These are phyloP conservation scores for Mythimna ferrago DNA, from an alignment of 2,888 invertebrate genomes.

Conservation along the genomic window DNA sequence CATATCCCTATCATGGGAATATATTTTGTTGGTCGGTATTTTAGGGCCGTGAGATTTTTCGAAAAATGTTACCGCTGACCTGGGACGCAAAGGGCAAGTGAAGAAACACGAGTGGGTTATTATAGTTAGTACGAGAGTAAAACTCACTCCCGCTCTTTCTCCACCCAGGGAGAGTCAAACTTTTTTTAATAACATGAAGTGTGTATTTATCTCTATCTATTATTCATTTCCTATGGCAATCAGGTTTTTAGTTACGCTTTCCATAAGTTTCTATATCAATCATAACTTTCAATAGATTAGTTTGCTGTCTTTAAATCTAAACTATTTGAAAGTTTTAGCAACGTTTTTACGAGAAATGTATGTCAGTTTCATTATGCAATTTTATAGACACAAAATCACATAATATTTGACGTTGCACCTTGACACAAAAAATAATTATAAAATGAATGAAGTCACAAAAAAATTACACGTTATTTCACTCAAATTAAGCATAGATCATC, in stretches of 20 bases:
- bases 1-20: no score
- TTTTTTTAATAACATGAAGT: no score
- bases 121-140: no score
- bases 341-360: constrained; percentile 1
- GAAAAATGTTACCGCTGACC: no score
- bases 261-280: background rate
- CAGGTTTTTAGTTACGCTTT: constrained; percentile 11
- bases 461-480: background rate
- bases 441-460: background rate
- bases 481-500: constrained; percentile 8
- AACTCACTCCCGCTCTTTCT: no score
- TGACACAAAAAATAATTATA: constrained; percentile 5
- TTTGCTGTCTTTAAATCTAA: no score
- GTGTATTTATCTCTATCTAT: no score
- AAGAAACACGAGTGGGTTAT: no score
- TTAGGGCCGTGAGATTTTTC: no score
- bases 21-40: no score
- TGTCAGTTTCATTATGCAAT: constrained; percentile 1
- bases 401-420: background rate
- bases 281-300: background rate
- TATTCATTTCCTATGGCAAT: background rate
- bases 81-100: no score
- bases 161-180: background rate
- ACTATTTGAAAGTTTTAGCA: background rate
- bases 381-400: background rate